Evolutionary conservation across 2,797 vertebrate species (phyloP).

Genomic region (Valencia hispanica): DNA sequence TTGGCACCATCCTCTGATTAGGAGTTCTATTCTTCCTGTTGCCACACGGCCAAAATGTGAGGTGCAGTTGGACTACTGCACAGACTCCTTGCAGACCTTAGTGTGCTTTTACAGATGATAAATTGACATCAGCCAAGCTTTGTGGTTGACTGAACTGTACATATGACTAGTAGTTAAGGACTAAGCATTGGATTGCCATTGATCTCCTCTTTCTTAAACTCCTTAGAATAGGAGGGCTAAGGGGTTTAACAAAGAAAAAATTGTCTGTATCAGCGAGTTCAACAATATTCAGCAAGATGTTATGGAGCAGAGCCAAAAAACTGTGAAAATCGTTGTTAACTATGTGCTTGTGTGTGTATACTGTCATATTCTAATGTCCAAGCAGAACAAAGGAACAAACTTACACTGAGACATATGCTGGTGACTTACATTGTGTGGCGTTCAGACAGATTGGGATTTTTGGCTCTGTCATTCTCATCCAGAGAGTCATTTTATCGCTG

Average conservation of each 20-base stretch:
- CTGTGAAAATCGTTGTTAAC: not conserved
- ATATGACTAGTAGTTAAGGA: not conserved
- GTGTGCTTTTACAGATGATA: not conserved
- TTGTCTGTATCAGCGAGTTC: not conserved
- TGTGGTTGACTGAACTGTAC: not conserved
- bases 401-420: slow-evolving; percentile 17
- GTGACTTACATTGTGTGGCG: slow-evolving; percentile 21
- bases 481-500: slow-evolving; percentile 56
- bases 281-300: not conserved
- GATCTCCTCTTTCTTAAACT: not conserved
- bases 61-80: not conserved
- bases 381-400: slow-evolving; percentile 10
- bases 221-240: not conserved
- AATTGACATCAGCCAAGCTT: not conserved
- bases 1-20: not conserved
- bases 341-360: not conserved
- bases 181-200: not conserved
- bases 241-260: not conserved
- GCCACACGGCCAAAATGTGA: not conserved
- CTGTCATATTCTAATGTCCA: slow-evolving; percentile 5
- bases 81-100: not conserved
- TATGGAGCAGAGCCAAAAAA: not conserved
- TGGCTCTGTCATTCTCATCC: slow-evolving; percentile 63
- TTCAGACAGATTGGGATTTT: slow-evolving; percentile 73
- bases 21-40: not conserved